phyloP scores from a whole-genome alignment of 1,140 invertebrate genomes.

The Drosophila virilis region DNA sequence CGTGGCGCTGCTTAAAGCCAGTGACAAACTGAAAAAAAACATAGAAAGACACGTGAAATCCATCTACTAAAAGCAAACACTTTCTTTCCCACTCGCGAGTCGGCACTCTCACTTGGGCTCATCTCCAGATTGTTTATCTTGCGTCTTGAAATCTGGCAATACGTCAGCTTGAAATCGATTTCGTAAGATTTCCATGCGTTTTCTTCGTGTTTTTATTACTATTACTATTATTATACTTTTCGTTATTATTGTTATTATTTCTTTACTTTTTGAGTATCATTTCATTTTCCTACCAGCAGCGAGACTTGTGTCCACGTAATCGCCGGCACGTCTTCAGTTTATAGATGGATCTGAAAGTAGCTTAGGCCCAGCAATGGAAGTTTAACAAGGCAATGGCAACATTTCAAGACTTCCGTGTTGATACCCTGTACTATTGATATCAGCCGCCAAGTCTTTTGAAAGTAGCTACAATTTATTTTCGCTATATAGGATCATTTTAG shows the following conservation, averaged over 20 bases:
- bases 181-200: conserved; percentile 57
- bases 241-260: conserved; percentile 14
- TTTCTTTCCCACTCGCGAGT: conserved; percentile 52
- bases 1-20: conserved; percentile 29
- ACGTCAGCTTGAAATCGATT: conserved; percentile 35
- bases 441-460: neutral
- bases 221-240: conserved; percentile 19
- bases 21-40: conserved; percentile 21
- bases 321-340: conserved; percentile 38
- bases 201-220: conserved; percentile 32
- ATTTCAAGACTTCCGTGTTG: conserved; percentile 35
- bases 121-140: conserved; percentile 68
- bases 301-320: conserved; percentile 69
- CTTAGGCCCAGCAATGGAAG: conserved; percentile 38
- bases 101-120: conserved; percentile 64
- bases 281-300: conserved; percentile 35
- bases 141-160: conserved; percentile 65
- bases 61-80: conserved; percentile 37
- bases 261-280: conserved; percentile 20
- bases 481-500: no score
- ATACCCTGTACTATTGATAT: conserved; percentile 4
- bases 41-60: conserved; percentile 13
- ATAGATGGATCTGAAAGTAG: conserved; percentile 48
- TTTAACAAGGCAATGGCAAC: conserved; percentile 37
- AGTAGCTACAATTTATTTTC: no score